A percentile compares a stretch with the other conserved stretches of the same genome.
Conservation (phyloP, 2,797 vertebrate genomes). For the Myotis pilosus region DNA sequence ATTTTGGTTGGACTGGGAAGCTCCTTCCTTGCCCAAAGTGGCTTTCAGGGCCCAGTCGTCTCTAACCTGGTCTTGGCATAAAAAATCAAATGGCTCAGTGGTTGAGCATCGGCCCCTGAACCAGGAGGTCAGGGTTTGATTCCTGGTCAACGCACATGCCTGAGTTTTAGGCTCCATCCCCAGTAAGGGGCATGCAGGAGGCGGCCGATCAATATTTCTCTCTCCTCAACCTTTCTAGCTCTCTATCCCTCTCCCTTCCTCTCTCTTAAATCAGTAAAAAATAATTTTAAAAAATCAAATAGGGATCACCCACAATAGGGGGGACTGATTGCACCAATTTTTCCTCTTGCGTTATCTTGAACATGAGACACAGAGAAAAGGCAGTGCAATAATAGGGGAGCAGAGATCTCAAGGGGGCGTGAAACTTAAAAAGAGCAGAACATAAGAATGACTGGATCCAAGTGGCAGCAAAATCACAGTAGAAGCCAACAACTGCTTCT, state of each 20-base stretch:
- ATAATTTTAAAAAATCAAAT: not conserved
- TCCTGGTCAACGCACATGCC: too few species aligned
- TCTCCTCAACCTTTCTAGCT: too few species aligned
- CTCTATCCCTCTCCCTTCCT: too few species aligned
- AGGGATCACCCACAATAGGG: not conserved
- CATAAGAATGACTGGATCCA: not conserved
- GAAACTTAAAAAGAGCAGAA: not conserved
- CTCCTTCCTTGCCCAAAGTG: not conserved
- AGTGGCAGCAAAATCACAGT: not conserved
- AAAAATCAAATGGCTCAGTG: not conserved
- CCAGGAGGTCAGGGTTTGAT: too few species aligned
- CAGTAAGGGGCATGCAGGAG: too few species aligned
- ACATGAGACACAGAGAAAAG: not conserved
- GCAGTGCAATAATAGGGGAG: not conserved
- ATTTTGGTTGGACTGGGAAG: not conserved
- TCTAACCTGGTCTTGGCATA: not conserved
- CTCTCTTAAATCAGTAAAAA: too few species aligned
- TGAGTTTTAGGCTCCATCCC: too few species aligned
- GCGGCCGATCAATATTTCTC: too few species aligned
- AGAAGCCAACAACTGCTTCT: not conserved
- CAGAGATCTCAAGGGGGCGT: not conserved
- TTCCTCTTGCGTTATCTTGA: not conserved
- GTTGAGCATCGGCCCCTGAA: too few species aligned
- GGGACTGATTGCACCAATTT: fast-evolving
- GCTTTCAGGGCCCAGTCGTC: not conserved